Evolutionary conservation across 2,888 invertebrate genomes (phyloP).

Genomic region (Synergus itoensis): DNA sequence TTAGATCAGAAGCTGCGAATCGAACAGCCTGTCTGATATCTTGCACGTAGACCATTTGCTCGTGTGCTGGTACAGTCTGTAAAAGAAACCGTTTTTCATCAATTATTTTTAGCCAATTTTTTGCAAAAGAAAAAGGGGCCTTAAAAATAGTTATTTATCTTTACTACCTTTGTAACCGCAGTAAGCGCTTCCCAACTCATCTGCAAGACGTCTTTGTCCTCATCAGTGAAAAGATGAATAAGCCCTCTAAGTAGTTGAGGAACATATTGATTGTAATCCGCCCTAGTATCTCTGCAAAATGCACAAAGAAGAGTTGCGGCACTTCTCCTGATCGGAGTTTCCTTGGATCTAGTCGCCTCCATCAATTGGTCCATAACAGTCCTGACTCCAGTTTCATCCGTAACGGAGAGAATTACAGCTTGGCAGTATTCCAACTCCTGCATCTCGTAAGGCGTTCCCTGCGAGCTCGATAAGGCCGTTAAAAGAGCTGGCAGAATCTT

Average conservation of each 20-base stretch:
- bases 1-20: conserved; percentile 92
- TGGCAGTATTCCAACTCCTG: conserved; percentile 95
- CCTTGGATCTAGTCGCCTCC: conserved; percentile 85
- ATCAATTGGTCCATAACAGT: conserved; percentile 93
- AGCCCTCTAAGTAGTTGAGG: conserved; percentile 93
- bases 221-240: conserved; percentile 90
- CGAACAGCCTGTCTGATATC: conserved; percentile 96
- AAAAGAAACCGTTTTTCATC: conserved; percentile 53
- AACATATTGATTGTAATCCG: conserved; percentile 92
- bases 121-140: too few species aligned
- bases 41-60: conserved; percentile 91
- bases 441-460: conserved; percentile 83
- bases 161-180: conserved; percentile 88
- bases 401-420: conserved; percentile 94
- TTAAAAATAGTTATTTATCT: too few species aligned
- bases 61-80: conserved; percentile 88
- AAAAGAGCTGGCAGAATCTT: conserved; percentile 96
- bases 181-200: conserved; percentile 95
- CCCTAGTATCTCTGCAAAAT: conserved; percentile 93
- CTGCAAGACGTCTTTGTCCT: conserved; percentile 88
- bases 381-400: conserved; percentile 91
- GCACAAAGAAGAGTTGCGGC: conserved; percentile 93
- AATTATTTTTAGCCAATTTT: conserved; percentile 1
- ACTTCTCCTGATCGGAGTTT: conserved; percentile 85
- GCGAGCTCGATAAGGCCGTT: conserved; percentile 85